Base-by-base conservation (phyloP, 2,797 vertebrate species). In the Brotogeris chrysoptera region DNA sequence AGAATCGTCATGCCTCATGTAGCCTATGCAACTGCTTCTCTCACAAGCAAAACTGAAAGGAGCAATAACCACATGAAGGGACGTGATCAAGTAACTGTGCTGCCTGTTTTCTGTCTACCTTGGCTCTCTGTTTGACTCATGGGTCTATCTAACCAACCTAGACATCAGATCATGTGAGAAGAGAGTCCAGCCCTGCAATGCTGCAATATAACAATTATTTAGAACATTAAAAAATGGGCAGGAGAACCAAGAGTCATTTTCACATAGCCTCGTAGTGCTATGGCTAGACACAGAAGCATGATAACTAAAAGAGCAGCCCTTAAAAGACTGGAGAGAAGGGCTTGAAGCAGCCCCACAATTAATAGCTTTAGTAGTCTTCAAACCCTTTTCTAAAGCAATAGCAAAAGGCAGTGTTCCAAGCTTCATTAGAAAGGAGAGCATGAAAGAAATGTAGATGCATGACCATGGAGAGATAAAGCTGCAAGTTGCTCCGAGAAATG, bases 1-100 rank as follows among this genome's bases (percentile, higher is more conserved):
- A 74, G 10, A 71, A 53, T 6, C 1, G 0, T 36, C 24, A 10
- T 49, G 59, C 19, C 12, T 50, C 1, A 0, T 55, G 50, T 32
- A 65, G 44, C 17, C 43, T 27, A 4, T 36, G 30, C 36, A 55
- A 60, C 27, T 19, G 20, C 21, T 34, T 59, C 39, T 65, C 15
- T 55, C 36, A 3, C 2, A 0, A 7, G 11, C 21, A 15, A 73
- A 63, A 64, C 20, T 53, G 66, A 53, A 82, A 82, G 55, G 6
- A 73, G 28, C 20, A 27, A 53, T 18, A 59, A 23, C 49, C 39
- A 20, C 23, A 19, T 9, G 9, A 68, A 70, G 27, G 9, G 28
- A 70, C 0, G 0, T 10, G 24, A 15, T 36, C 36, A 86, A 23
- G 20, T 38, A 64, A 41, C 9, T 24, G n/a, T 46, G 7, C 4